Percentiles rank a stretch among this genome's conserved stretches.
Conservation (phyloP, 2,113 vertebrate genomes). For the Strix uralensis region DNA sequence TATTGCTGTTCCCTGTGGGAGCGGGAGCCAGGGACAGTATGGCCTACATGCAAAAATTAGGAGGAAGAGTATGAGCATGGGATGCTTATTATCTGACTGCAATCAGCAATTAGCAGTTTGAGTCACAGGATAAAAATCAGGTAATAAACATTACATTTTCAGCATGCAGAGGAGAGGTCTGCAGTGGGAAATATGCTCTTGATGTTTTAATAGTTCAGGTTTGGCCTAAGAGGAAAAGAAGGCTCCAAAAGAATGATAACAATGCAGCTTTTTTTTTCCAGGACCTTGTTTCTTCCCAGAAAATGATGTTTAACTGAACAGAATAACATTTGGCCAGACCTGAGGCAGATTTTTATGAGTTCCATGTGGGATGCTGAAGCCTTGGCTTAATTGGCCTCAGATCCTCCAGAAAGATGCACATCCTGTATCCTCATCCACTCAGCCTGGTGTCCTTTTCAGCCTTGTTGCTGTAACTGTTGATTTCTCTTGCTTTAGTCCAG, state of each 20-base stretch:
- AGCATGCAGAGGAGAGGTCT: background rate
- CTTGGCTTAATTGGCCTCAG: background rate
- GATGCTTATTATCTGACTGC: background rate
- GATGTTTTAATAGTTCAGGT: background rate
- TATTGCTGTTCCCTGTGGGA: background rate
- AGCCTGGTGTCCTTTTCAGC: background rate
- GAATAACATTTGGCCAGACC: background rate
- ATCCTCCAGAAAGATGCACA: background rate
- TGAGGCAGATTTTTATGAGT: conserved; percentile 5
- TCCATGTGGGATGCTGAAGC: background rate
- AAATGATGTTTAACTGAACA: background rate
- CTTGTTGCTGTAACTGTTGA: background rate
- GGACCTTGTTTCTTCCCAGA: background rate
- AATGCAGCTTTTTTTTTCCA: background rate
- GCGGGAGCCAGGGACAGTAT: background rate
- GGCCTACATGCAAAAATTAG: background rate
- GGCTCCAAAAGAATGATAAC: background rate
- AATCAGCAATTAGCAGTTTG: background rate
- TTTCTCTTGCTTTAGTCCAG: background rate
- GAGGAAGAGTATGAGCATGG: background rate
- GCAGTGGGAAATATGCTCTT: background rate
- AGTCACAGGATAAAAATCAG: background rate
- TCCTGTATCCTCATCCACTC: background rate
- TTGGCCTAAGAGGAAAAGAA: background rate
- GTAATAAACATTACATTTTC: background rate